phyloP scores from a whole-genome alignment of 2,888 invertebrate genomes.

The Campoplex capitator region DNA sequence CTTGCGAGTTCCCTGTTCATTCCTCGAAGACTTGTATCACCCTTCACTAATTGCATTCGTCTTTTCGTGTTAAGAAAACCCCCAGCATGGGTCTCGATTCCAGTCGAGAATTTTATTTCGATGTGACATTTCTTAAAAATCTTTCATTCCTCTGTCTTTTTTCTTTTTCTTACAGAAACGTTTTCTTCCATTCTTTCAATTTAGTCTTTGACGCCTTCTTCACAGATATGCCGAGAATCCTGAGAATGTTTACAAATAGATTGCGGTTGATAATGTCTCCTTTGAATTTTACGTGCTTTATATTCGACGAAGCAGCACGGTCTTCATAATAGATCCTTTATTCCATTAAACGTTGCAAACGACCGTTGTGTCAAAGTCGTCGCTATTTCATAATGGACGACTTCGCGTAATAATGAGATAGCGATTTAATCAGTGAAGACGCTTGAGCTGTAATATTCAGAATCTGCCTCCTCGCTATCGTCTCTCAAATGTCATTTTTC shows the following conservation, averaged over 20 bases:
- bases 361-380: background rate
- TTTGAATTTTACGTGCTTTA: background rate
- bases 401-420: background rate
- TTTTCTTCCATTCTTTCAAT: background rate
- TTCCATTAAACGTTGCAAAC: background rate
- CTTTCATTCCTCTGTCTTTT: background rate
- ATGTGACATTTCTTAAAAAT: background rate
- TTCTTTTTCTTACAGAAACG: slow-evolving; percentile 12
- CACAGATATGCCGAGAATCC: background rate
- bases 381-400: background rate
- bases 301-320: background rate
- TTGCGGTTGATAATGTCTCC: background rate
- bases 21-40: slow-evolving; percentile 8
- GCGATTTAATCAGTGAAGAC: slow-evolving; percentile 4
- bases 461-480: background rate
- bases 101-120: slow-evolving; percentile 34
- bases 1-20: background rate
- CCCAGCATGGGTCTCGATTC: background rate
- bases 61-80: slow-evolving; percentile 21
- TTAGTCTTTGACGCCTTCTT: background rate
- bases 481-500: background rate
- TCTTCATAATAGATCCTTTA: background rate
- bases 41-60: slow-evolving; percentile 48
- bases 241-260: background rate
- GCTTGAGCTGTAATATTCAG: background rate